Evolutionary conservation across 2,113 vertebrate species (phyloP).

Genomic region (Mionectes macconnelli): DNA sequence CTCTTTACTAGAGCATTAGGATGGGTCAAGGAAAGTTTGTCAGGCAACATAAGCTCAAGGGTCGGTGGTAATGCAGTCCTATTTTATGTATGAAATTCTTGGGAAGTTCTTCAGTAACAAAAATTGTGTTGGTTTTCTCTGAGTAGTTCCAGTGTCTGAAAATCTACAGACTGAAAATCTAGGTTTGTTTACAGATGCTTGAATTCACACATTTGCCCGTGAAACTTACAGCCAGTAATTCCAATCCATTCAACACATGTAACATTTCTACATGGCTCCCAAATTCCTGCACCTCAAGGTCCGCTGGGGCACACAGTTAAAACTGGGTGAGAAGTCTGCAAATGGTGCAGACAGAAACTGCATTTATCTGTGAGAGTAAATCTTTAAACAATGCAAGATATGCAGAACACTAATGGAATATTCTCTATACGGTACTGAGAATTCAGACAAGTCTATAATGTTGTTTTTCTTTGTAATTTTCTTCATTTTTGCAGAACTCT

Average conservation of each 20-base stretch:
- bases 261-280: neutral
- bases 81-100: neutral
- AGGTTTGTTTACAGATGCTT: neutral
- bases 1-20: neutral
- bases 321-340: neutral
- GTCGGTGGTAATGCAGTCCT: conserved; percentile 10
- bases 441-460: neutral
- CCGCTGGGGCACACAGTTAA: neutral
- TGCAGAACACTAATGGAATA: neutral
- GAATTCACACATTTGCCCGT: neutral
- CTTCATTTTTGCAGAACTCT: neutral
- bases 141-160: neutral
- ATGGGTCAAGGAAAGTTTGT: conserved; percentile 41
- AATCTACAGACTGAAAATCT: neutral
- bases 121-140: neutral
- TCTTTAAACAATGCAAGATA: neutral
- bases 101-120: neutral
- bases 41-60: neutral
- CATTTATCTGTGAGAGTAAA: neutral
- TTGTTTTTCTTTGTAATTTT: neutral
- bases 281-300: neutral
- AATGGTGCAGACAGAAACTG: neutral
- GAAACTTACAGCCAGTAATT: neutral
- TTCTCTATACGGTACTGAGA: neutral
- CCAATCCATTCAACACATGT: neutral